Conservation (phyloP, 2,797 vertebrate species). For the Crenuchus spilurus region DNA sequence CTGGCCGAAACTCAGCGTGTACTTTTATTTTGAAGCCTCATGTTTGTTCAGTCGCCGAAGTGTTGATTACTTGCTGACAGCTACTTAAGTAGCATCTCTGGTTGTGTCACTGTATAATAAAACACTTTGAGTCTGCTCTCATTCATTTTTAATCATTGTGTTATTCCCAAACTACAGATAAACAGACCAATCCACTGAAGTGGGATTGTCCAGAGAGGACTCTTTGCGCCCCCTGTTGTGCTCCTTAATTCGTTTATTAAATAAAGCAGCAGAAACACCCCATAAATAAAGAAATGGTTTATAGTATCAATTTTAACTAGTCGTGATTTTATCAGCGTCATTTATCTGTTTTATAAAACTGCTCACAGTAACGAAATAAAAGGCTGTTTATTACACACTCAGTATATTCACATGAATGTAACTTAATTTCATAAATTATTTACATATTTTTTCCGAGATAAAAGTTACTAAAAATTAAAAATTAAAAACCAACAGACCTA, state of each 20-base stretch:
- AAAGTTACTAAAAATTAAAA: too few species aligned
- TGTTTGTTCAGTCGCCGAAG: neutral
- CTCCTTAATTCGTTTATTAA: neutral
- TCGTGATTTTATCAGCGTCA: too few species aligned
- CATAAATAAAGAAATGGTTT: neutral
- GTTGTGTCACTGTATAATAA: too few species aligned
- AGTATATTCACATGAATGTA: too few species aligned
- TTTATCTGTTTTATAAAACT: too few species aligned
- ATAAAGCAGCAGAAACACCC: neutral
- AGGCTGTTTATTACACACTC: too few species aligned
- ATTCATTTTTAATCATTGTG: neutral
- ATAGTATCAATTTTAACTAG: neutral
- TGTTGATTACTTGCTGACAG: neutral
- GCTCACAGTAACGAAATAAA: too few species aligned
- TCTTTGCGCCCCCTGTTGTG: slow-evolving; percentile 15
- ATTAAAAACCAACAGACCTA: too few species aligned
- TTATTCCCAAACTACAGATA: neutral
- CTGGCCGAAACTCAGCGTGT: slow-evolving; percentile 44
- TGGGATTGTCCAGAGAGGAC: neutral
- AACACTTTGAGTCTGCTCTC: too few species aligned
- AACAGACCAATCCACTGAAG: neutral
- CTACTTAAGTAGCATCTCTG: neutral
- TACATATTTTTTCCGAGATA: too few species aligned
- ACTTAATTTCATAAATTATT: too few species aligned
- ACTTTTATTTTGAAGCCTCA: neutral